Evolutionary conservation across 2,888 invertebrate species (phyloP).

Genomic region (Zonitis immaculata): DNA sequence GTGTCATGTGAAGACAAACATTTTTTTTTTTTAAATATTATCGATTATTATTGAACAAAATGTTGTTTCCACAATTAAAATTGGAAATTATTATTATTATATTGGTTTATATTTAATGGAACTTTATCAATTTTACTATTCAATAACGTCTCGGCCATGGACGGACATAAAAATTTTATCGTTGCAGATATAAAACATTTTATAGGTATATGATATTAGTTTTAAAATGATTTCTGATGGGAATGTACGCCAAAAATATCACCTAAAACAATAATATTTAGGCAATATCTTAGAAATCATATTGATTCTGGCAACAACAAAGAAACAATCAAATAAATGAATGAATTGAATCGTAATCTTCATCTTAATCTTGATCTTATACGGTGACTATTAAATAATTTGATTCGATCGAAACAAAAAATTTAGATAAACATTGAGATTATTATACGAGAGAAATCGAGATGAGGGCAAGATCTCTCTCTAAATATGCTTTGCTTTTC

Average conservation of each 20-base stretch:
- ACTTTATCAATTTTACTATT: not conserved
- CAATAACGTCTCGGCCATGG: not conserved
- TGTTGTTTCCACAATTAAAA: too few species aligned
- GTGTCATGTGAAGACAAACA: constrained; percentile 1
- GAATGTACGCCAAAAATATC: not conserved
- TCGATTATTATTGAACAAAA: not conserved
- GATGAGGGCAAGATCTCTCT: too few species aligned
- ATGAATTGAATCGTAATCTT: too few species aligned
- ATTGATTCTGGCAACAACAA: not conserved
- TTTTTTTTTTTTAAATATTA: too few species aligned
- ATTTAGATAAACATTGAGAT: too few species aligned
- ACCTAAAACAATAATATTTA: not conserved
- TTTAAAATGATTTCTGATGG: constrained; percentile 2
- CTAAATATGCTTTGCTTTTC: too few species aligned
- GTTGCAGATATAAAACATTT: constrained; percentile 2
- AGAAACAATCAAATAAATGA: too few species aligned
- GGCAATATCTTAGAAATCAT: not conserved
- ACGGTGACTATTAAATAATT: too few species aligned
- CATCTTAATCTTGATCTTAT: too few species aligned
- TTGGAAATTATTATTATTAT: not conserved
- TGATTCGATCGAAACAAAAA: too few species aligned
- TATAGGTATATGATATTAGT: constrained; percentile 1
- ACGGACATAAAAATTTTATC: constrained; percentile 3
- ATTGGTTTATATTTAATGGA: too few species aligned
- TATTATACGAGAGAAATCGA: too few species aligned